These are phyloP conservation scores for Uromys caudimaculatus DNA, from an alignment of 2,797 vertebrate species.

Conservation along the genomic window DNA sequence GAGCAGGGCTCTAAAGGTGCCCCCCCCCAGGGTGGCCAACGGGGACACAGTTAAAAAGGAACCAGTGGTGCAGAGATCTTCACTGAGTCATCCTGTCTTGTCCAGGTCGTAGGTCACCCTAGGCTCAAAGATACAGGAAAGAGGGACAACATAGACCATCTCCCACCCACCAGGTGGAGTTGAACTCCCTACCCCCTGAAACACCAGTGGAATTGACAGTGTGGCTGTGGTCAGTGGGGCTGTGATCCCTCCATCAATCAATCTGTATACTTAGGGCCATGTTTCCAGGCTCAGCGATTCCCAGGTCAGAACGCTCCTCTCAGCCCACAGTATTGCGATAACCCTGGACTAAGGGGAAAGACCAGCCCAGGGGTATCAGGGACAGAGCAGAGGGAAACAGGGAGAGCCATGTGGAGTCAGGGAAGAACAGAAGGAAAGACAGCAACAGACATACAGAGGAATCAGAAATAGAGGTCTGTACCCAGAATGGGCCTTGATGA, in stretches of 20 bases:
- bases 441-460: neutral
- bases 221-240: fast-evolving
- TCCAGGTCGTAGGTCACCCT: neutral
- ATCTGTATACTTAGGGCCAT: neutral
- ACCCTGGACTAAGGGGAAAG: neutral
- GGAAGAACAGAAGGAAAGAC: neutral
- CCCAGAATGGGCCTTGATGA: neutral
- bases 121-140: neutral
- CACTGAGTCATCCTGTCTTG: neutral
- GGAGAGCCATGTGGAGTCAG: neutral
- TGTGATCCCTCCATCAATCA: fast-evolving
- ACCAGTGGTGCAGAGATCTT: neutral
- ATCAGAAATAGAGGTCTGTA: neutral
- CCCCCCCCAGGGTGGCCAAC: fast-evolving
- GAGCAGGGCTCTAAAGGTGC: fast-evolving
- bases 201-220: neutral
- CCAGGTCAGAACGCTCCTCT: neutral
- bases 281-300: neutral
- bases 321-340: neutral
- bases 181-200: neutral
- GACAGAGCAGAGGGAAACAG: neutral
- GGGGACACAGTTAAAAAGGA: neutral
- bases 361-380: too few relatives aligned
- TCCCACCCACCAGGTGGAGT: neutral
- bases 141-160: fast-evolving